These are phyloP conservation scores for Coreoperca whiteheadi DNA, from an alignment of 2,113 vertebrate species.

Conservation along the genomic window DNA sequence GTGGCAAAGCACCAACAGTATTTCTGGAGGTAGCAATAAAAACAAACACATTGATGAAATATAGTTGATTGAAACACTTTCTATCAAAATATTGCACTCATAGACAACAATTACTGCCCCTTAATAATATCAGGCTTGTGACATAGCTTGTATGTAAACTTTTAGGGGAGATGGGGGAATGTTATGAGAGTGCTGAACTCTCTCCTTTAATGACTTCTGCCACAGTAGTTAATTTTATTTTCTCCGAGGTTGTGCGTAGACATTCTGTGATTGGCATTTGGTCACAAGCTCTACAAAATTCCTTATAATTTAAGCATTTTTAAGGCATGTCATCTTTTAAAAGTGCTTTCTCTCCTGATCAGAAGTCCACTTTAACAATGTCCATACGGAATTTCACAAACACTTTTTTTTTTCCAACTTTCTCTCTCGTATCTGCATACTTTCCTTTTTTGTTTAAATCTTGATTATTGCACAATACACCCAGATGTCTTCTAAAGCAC, in stretches of 20 bases:
- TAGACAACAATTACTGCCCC: constrained; percentile 19
- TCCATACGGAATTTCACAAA: constrained; percentile 15
- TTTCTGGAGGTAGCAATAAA: constrained; percentile 65
- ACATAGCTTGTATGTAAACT: constrained; percentile 20
- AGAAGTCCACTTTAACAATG: not conserved
- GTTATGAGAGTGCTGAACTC: not conserved
- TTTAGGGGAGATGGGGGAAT: not conserved
- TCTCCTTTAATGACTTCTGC: not conserved
- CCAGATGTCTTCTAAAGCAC: constrained; percentile 17
- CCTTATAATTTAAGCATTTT: constrained; percentile 14
- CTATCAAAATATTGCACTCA: constrained; percentile 49
- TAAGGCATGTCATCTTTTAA: constrained; percentile 3
- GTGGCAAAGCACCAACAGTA: constrained; percentile 46
- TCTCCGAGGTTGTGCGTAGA: not conserved
- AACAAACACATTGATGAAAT: constrained; percentile 55
- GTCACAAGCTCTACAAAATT: not conserved
- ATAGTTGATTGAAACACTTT: constrained; percentile 23
- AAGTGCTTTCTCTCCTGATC: constrained; percentile 12
- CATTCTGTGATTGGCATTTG: not conserved
- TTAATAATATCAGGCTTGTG: not conserved
- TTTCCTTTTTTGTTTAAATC: not conserved
- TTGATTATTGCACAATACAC: constrained; percentile 2
- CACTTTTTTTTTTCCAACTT: not conserved
- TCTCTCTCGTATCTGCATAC: not conserved
- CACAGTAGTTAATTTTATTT: not conserved